Evolutionary conservation across 2,888 invertebrate genomes (phyloP), one percentile per base, ranked within the genome.

Genomic region (Luperina testacea): DNA sequence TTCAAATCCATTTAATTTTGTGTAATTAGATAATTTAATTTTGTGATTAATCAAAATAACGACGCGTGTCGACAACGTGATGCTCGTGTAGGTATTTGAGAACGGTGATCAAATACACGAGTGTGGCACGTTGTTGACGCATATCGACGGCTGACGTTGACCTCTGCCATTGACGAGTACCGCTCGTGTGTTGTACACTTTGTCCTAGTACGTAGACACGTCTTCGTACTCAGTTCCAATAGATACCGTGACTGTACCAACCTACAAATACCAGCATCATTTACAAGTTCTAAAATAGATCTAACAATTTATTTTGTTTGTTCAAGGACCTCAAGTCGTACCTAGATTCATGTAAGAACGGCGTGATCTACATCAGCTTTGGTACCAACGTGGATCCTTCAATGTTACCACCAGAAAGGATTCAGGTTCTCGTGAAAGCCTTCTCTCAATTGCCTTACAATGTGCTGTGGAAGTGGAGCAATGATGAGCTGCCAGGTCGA

Each of bases 401-500:
- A 0, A 57, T 84, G 11, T 81, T 96, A 53, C 90, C 94, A n/a
- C 81, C 89, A 24, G 90, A 92, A 48, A 90, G 77, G 70, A 87
- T 92, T 7, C 80, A 91, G 69, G 77, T 88, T 0, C 87, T 96
- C n/a, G 69, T 94, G 0, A 89, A 88, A 24, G 95, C 91, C 0
- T 94, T 97, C 70, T 91, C 93, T 0, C 84, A 91, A 48, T 80
- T 96, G 32, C 94, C 94, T 0, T 96, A 95, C 79, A 90, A 93
- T 63, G 92, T 97, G 3, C 72, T 96, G 7, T 96, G 94, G 94
- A 96, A 96, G 87, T 95, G 93, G 93, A 93, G 94, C 63, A 86
- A 84, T 7, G 92, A 94, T 51, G 89, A 91, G 17, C 68, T 95
- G 7, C 90, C 91, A 5, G 91, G 90, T 15, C 83, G 85, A 13